phyloP scores from a whole-genome alignment of 35 echinoderm and acorn worm species.

The Ophioderma brevispina region DNA sequence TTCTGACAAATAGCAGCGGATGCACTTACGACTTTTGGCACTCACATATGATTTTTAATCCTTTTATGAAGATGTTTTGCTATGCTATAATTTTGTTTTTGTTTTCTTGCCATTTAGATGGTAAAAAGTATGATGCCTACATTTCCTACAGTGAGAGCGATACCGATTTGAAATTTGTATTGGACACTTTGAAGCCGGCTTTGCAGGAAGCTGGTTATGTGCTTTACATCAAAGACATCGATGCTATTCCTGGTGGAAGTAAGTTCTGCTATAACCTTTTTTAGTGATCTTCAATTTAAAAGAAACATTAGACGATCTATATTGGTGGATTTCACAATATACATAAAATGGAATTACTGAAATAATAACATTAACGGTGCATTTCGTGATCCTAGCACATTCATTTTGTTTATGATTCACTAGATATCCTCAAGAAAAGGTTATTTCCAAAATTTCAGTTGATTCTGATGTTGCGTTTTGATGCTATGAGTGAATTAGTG shows the following conservation, averaged over 20 bases:
- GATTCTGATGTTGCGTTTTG: too few species aligned
- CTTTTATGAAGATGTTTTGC: too few species aligned
- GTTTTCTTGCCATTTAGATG: conserved; percentile 6
- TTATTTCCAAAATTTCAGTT: too few species aligned
- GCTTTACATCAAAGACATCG: conserved; percentile 15
- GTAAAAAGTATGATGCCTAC: conserved; percentile 24
- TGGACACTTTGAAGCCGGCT: background rate
- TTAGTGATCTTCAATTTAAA: background rate
- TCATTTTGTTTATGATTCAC: too few species aligned
- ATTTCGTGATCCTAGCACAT: too few species aligned
- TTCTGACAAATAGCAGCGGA: too few species aligned
- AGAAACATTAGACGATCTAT: background rate
- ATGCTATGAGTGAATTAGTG: too few species aligned
- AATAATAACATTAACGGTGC: background rate
- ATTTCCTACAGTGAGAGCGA: conserved; percentile 37
- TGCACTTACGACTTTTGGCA: too few species aligned
- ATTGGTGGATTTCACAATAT: background rate
- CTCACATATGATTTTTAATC: too few species aligned
- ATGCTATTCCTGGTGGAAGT: conserved; percentile 20
- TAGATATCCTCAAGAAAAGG: too few species aligned
- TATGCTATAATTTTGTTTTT: background rate
- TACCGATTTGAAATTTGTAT: conserved; percentile 3
- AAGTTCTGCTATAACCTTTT: background rate
- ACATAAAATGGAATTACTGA: background rate
- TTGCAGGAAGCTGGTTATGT: conserved; percentile 9